These are phyloP conservation scores for Tipula lateralis DNA, from an alignment of 2,888 invertebrate species.

Conservation along the genomic window DNA sequence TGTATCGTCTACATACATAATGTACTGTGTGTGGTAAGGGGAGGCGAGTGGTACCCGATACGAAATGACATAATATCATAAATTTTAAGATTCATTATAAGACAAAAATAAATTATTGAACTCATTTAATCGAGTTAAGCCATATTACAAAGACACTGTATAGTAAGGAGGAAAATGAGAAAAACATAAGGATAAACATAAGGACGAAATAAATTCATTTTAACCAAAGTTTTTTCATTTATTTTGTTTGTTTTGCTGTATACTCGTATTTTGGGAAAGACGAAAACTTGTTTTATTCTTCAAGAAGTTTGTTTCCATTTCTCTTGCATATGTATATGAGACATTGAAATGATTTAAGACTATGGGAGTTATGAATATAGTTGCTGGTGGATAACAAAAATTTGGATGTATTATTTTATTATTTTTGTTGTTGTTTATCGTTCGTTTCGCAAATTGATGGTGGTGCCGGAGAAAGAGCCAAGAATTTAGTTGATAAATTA, in stretches of 20 bases:
- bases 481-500: neutral
- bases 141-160: neutral
- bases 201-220: constrained; percentile 12
- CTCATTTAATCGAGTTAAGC: constrained; percentile 24
- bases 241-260: neutral
- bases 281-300: neutral
- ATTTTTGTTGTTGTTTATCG: neutral
- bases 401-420: constrained; percentile 3
- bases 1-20: neutral
- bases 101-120: constrained; percentile 19
- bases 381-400: neutral
- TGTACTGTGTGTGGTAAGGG: neutral
- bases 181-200: constrained; percentile 19
- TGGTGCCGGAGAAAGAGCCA: neutral
- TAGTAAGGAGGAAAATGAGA: neutral
- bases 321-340: neutral
- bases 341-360: constrained; percentile 3
- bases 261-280: neutral
- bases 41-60: neutral
- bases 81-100: constrained; percentile 24
- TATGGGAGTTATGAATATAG: constrained; percentile 14
- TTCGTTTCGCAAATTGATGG: neutral
- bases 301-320: neutral
- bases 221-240: neutral
- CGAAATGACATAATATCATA: neutral